Conservation (phyloP, 2,113 vertebrate species). For the Engystomops pustulosus region DNA sequence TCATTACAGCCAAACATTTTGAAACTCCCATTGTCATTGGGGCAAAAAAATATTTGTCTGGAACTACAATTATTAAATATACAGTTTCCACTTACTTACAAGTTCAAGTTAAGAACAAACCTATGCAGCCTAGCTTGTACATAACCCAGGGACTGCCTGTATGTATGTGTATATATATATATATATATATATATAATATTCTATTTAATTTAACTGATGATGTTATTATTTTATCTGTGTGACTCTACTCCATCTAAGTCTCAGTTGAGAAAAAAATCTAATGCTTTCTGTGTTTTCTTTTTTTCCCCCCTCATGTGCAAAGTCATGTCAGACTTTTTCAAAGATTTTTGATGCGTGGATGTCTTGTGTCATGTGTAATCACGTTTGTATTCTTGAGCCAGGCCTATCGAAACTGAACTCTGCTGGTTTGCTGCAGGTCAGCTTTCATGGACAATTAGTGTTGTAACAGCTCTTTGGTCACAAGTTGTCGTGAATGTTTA, state of each 20-base stretch:
- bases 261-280: background rate
- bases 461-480: conserved; percentile 90
- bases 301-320: conserved; percentile 61
- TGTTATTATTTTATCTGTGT: background rate
- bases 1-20: too few species aligned
- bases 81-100: too few species aligned
- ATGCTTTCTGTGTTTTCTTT: conserved; percentile 34
- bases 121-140: too few species aligned
- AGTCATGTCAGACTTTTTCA: conserved; percentile 75
- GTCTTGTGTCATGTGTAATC: conserved; percentile 92
- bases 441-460: conserved; percentile 99
- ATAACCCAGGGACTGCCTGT: too few species aligned
- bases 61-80: too few species aligned
- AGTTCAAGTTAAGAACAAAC: too few species aligned
- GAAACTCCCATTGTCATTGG: too few species aligned
- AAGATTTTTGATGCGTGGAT: conserved; percentile 89
- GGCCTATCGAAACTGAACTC: conserved; percentile 90
- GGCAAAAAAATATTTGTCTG: too few species aligned
- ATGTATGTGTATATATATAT: too few species aligned
- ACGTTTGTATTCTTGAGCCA: conserved; percentile 72
- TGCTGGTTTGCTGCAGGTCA: conserved; percentile 95
- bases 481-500: conserved; percentile 94
- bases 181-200: too few species aligned
- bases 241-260: background rate
- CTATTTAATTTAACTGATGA: too few species aligned